Evolutionary conservation across 1,140 invertebrate species (phyloP), one percentile per base, ranked within the genome.

Genomic region (Holcopasites calliopsidis): DNA sequence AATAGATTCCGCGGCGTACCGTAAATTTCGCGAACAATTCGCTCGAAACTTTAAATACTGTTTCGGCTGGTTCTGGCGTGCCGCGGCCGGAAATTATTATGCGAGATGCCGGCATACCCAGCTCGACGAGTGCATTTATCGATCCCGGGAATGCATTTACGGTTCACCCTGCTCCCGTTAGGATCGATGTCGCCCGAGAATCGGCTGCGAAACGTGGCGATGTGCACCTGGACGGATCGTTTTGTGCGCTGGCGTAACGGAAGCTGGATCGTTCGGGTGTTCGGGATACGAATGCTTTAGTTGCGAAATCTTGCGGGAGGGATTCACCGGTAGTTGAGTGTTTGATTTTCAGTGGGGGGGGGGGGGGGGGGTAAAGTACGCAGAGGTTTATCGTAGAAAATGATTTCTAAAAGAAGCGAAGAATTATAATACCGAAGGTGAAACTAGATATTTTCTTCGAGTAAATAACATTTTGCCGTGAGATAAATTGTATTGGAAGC

Each of bases 51-150:
- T 21, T 33, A 50, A 66, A 66, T 50, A 66, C 21, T 38, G 47
- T 8, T 66, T 52, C 47, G 3, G 16, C 13, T 38, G 44, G 62
- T 52, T 50, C 33, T 50, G n/a, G 13, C 28, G 42, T 65, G 31
- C 44, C 62, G 44, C 21, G 13, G 47, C 47, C 62, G 62, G 62
- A 52, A 66, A 66, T 52, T 66, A 49, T 66, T 66, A 50, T 50
- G 62, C 47, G 21, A 50, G 62, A 52, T 35, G 33, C 47, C 38
- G 28, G 62, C 47, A 38, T 47, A 33, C 62, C 47, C 62, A 52
- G 62, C 35, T 66, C 38, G 52, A 66, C 44, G 62, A 52, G 62
- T 49, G 18, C 44, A 66, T 50, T 66, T 50, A 66, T 66, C 47
- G 62, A 52, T 35, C 21, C n/a, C 21, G 3, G 47, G 44, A 35